phyloP scores from a whole-genome alignment of 2,888 invertebrate species.

The Cryptus viduatorius region DNA sequence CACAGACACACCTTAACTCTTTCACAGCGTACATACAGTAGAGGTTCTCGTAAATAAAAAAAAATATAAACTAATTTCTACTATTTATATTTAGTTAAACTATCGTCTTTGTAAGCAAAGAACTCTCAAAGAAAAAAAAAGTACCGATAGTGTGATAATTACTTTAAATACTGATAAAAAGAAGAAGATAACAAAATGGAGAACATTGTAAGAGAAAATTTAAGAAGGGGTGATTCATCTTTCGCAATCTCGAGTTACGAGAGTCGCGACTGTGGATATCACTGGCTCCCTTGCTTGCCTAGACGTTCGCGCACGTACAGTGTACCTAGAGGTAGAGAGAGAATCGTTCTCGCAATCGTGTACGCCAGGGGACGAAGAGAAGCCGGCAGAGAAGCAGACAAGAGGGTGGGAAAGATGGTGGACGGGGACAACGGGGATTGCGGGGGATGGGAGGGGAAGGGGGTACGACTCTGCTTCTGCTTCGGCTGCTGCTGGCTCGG shows the following conservation, averaged over 20 bases:
- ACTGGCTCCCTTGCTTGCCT: not conserved
- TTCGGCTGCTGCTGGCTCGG: constrained; percentile 51
- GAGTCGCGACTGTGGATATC: constrained; percentile 10
- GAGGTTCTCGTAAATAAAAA: constrained; percentile 24
- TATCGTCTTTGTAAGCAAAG: not conserved
- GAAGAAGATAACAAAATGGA: not conserved
- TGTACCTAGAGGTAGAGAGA: constrained; percentile 27
- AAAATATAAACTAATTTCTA: not conserved
- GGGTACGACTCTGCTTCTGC: constrained; percentile 54
- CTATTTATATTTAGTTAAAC: not conserved
- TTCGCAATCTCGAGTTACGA: not conserved
- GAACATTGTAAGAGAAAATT: not conserved
- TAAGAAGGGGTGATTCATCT: not conserved
- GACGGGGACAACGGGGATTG: constrained; percentile 66
- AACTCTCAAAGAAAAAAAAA: not conserved
- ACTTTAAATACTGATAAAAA: not conserved
- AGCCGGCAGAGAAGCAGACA: constrained; percentile 59
- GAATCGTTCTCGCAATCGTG: constrained; percentile 58
- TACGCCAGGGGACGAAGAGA: constrained; percentile 57
- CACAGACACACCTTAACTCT: constrained; percentile 43
- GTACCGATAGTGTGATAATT: not conserved
- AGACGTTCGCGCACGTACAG: constrained; percentile 12
- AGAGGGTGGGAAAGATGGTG: constrained; percentile 71
- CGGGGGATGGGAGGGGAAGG: constrained; percentile 67
- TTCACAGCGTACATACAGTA: constrained; percentile 8